Evolutionary conservation across 2,797 vertebrate genomes (phyloP), one percentile per base, ranked within the genome.

Genomic region (Betta splendens): DNA sequence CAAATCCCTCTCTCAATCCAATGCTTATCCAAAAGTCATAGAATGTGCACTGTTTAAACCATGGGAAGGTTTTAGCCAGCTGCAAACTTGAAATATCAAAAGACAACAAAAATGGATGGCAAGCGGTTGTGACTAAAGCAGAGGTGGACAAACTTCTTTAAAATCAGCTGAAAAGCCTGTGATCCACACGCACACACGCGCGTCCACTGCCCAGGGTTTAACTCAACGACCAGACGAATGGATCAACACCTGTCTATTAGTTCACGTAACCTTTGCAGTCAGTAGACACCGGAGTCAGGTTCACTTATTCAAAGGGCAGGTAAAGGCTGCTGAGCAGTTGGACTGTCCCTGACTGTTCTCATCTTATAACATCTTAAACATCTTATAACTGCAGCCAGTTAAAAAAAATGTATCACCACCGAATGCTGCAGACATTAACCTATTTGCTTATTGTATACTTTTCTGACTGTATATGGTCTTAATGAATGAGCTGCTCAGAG

Each of bases 341-440:
- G 79, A 83, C 64, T 80, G 56, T 42, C 54, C 87, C 77, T 80
- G 87, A 56, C 51, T 63, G 58, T 49, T 78, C 39, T 52, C 39
- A 18, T 48, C 61, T n/a, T n/a, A n/a, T n/a, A n/a, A n/a, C n/a
- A n/a, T n/a, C n/a, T n/a, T n/a, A n/a, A n/a, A n/a, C n/a, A n/a
- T n/a, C 63, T 37, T 21, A 53, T 13, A 75, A 67, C 60, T 52
- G 60, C 47, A 65, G 64, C 58, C 71, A 64, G 39, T n/a, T 6
- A 11, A 53, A 26, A 45, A 7, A 10, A 17, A 25, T 5, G 9
- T 5, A 13, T 39, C 29, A 21, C 47, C 20, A 61, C 42, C 20
- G 20, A 38, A 1, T 26, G 33, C 35, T 5, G 12, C 7, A 11
- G 17, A 5, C 53, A 59, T 50, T 37, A 33, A 45, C 43, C 4